Percentiles rank a stretch among this genome's conserved stretches.
Evolutionary conservation across 2,797 vertebrate genomes (phyloP).

Genomic region (Pachyuromys duprasi): DNA sequence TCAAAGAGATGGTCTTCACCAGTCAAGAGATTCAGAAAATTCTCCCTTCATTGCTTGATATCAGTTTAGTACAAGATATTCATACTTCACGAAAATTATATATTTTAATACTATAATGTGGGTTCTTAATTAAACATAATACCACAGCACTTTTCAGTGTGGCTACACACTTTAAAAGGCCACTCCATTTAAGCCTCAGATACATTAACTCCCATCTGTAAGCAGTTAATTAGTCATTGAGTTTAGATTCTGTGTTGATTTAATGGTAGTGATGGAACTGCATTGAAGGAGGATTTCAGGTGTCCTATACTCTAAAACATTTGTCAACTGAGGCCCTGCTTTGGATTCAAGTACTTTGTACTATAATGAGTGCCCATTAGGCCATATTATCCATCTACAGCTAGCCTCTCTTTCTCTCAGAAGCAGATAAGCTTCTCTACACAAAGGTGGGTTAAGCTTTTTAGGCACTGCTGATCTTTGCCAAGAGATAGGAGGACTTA

Average conservation of each 20-base stretch:
- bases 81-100: slow-evolving; percentile 16
- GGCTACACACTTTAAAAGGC: slow-evolving; percentile 55
- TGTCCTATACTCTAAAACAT: slow-evolving; percentile 79
- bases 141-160: slow-evolving; percentile 68
- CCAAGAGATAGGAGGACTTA: slow-evolving; percentile 60
- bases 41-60: not conserved
- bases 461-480: slow-evolving; percentile 79
- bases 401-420: slow-evolving; percentile 82
- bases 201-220: slow-evolving; percentile 78
- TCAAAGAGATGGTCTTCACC: not conserved
- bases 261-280: slow-evolving; percentile 67
- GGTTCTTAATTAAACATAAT: slow-evolving; percentile 55
- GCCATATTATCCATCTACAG: slow-evolving; percentile 81
- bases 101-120: slow-evolving; percentile 31
- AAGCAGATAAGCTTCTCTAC: slow-evolving; percentile 79
- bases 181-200: slow-evolving; percentile 62
- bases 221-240: slow-evolving; percentile 83
- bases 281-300: slow-evolving; percentile 77
- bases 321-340: slow-evolving; percentile 81
- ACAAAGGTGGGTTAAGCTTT: slow-evolving; percentile 81
- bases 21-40: not conserved
- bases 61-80: slow-evolving; percentile 41
- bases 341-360: slow-evolving; percentile 82
- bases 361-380: slow-evolving; percentile 82
- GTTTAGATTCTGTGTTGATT: slow-evolving; percentile 78